These are phyloP conservation scores for Trichosurus vulpecula DNA, from an alignment of 2,797 vertebrate genomes.

Conservation along the genomic window DNA sequence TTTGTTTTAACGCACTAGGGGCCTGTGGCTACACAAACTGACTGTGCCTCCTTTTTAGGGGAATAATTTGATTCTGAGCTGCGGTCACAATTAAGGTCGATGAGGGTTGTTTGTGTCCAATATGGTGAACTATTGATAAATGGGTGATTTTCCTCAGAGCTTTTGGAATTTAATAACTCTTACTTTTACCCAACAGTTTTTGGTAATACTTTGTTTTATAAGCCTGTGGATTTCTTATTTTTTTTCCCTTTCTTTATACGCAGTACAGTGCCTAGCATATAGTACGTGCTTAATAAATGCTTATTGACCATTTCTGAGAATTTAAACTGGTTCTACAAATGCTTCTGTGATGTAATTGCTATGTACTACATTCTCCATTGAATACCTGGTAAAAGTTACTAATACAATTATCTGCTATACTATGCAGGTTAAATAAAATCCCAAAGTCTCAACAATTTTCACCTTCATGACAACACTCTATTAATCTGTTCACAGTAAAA, in stretches of 20 bases:
- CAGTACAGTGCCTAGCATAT: background rate
- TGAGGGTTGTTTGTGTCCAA: background rate
- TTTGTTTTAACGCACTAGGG: background rate
- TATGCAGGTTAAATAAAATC: background rate
- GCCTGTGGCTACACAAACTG: background rate
- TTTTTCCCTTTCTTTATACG: background rate
- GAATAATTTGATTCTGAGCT: background rate
- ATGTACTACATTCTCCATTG: background rate
- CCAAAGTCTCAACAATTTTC: background rate
- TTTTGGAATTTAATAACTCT: background rate
- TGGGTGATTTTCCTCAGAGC: background rate
- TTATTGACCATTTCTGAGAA: background rate
- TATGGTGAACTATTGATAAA: background rate
- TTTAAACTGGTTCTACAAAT: background rate
- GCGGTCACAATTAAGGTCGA: background rate
- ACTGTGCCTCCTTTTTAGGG: background rate
- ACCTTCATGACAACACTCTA: background rate
- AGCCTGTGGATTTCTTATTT: background rate
- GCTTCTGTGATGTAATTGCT: background rate
- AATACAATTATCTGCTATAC: background rate
- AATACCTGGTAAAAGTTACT: background rate
- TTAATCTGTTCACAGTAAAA: background rate
- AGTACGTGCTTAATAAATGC: background rate
- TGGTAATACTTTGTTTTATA: background rate
- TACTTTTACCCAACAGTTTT: background rate